These are phyloP conservation scores for Chymomyza costata DNA, from an alignment of 1,140 invertebrate genomes.

Conservation along the genomic window DNA sequence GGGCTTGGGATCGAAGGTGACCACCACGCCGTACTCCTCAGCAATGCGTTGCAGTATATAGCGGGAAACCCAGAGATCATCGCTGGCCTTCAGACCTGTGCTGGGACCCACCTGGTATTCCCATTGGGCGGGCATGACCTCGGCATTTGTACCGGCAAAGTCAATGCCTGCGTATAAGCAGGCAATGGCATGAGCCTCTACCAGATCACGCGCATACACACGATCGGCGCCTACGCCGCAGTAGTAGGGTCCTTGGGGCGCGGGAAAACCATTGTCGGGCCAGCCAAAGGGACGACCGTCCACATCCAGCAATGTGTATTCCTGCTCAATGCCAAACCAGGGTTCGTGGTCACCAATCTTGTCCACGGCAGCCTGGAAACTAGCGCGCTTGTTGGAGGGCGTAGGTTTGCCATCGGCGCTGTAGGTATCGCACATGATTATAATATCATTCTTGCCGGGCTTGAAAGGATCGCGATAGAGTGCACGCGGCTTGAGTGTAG, in stretches of 20 bases:
- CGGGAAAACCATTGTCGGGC: constrained; percentile 94
- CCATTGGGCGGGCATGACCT: constrained; percentile 93
- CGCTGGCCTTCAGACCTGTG: constrained; percentile 87
- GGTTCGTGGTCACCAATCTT: constrained; percentile 80
- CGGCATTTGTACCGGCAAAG: constrained; percentile 92
- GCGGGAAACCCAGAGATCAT: constrained; percentile 90
- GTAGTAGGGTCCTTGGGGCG: constrained; percentile 92
- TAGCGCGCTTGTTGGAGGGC: constrained; percentile 73
- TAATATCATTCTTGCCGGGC: constrained; percentile 85
- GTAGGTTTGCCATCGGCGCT: constrained; percentile 79
- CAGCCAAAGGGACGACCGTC: constrained; percentile 94
- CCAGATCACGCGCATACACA: constrained; percentile 94
- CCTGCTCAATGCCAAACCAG: constrained; percentile 96
- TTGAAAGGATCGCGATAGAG: constrained; percentile 93
- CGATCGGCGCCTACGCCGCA: constrained; percentile 96
- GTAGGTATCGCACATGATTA: constrained; percentile 91
- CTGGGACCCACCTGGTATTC: constrained; percentile 82
- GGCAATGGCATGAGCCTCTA: constrained; percentile 87
- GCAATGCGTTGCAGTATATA: constrained; percentile 87
- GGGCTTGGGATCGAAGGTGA: constrained; percentile 89
- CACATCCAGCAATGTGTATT: constrained; percentile 92
- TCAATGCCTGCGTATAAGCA: constrained; percentile 93
- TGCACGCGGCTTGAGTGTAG: constrained; percentile 88
- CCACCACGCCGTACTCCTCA: constrained; percentile 92
- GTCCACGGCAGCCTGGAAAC: constrained; percentile 57